Conservation (phyloP, 2,797 vertebrate genomes). For the Urocyon cinereoargenteus region DNA sequence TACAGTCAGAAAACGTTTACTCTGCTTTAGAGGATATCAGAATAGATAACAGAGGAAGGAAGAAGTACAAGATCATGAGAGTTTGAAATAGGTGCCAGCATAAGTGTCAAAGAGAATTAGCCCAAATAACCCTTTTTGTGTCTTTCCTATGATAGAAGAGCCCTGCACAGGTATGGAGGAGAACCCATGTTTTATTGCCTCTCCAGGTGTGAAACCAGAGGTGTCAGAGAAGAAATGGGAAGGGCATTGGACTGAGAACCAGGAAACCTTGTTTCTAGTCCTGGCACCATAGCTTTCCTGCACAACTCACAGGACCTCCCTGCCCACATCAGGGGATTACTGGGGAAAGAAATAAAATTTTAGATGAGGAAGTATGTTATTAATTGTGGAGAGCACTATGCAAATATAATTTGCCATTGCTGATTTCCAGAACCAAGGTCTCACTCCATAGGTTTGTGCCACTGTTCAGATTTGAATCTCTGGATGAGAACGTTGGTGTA, state of each 20-base stretch:
- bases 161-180: background rate
- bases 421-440: background rate
- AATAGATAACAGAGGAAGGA: background rate
- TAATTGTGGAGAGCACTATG: background rate
- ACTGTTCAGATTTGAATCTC: background rate
- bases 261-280: background rate
- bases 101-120: background rate
- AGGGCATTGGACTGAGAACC: background rate
- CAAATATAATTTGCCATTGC: background rate
- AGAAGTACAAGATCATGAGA: background rate
- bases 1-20: background rate
- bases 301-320: background rate
- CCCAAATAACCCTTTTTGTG: background rate
- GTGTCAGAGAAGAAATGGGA: background rate
- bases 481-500: background rate
- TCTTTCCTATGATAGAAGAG: background rate
- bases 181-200: background rate
- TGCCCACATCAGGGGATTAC: background rate
- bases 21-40: background rate
- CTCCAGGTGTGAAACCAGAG: background rate
- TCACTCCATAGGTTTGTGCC: background rate
- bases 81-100: background rate
- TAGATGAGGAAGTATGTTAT: background rate
- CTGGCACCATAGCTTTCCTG: background rate
- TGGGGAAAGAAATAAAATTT: background rate